Base-by-base conservation (phyloP, 2,888 invertebrate genomes). In the Volucella inflata region DNA sequence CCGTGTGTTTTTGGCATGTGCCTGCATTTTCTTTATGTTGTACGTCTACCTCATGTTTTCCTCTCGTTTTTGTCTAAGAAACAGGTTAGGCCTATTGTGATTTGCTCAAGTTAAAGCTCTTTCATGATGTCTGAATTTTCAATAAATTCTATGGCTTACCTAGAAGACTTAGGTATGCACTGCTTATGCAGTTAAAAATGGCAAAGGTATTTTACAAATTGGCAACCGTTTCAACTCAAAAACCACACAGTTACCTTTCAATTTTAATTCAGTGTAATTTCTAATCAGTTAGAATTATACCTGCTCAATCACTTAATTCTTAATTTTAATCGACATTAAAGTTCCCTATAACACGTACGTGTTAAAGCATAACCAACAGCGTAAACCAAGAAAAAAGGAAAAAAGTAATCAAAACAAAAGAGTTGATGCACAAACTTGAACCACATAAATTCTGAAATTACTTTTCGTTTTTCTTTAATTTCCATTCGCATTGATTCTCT, bases 321-420 rank as follows among this genome's bases (percentile, higher is more conserved):
- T 21, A 48, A 65, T 57, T 50, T 11, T n/a, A 46, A 21, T 60
- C 38, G 3, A 12, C 51, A 12, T 48, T 40, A 30, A 44, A 10
- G 11, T 8, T 14, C 40, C 11, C 11, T 16, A 48, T 36, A 12
- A 10, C 21, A 16, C 48, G 38, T 4, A 67, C 21, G 64, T 55
- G 53, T 48, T 57, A 55, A 62, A 57, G 57, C 75, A 36, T 65
- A 67, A 59, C 65, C 55, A 30, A 30, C 30, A 30, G 30, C 4
- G 30, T 55, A 64, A 30, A 14, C 30, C 16, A 12, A 17, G 10
- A 57, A 46, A 38, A 53, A 50, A n/a, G 59, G 16, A 2, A 38
- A 65, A 60, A 42, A 46, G 46, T 16, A 36, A 53, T 48, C 51
- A 68, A 74, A 78, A 79, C 74, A 79, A 74, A 83, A 83, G 62